phyloP scores from a whole-genome alignment of 2,113 vertebrate genomes.

The Bubo bubo region DNA sequence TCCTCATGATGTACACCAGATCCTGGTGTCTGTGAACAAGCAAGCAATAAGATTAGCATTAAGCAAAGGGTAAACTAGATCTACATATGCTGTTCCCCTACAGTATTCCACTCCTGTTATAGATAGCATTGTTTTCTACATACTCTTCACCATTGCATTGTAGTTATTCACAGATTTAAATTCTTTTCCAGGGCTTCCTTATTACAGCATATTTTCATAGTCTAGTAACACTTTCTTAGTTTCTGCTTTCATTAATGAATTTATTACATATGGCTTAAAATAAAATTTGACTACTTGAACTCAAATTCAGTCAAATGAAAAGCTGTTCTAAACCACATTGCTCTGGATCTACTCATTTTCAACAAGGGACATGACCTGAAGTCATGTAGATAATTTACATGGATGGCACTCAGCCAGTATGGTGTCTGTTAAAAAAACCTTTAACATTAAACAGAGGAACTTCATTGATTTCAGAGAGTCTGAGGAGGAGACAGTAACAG shows the following conservation, averaged over 20 bases:
- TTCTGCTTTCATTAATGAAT: neutral
- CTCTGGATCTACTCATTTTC: neutral
- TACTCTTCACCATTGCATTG: neutral
- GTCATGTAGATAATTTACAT: neutral
- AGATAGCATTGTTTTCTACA: neutral
- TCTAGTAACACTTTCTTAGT: neutral
- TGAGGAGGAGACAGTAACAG: neutral
- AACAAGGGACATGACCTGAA: neutral
- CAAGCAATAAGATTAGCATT: neutral
- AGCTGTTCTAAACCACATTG: neutral
- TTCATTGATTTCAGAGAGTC: neutral
- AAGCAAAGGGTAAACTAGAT: neutral
- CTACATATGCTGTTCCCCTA: neutral
- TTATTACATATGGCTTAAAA: neutral
- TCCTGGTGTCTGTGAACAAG: slow-evolving; percentile 15
- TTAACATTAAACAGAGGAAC: neutral
- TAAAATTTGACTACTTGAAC: neutral
- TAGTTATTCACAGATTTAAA: neutral
- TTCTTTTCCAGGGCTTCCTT: neutral
- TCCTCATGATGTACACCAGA: neutral
- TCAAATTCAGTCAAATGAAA: neutral
- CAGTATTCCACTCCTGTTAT: rapidly evolving
- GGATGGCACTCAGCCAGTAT: neutral
- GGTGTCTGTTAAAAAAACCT: neutral
- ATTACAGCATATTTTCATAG: neutral